Evolutionary conservation across 2,113 vertebrate genomes (phyloP).

Genomic region (Microcebus lehilahytsara): DNA sequence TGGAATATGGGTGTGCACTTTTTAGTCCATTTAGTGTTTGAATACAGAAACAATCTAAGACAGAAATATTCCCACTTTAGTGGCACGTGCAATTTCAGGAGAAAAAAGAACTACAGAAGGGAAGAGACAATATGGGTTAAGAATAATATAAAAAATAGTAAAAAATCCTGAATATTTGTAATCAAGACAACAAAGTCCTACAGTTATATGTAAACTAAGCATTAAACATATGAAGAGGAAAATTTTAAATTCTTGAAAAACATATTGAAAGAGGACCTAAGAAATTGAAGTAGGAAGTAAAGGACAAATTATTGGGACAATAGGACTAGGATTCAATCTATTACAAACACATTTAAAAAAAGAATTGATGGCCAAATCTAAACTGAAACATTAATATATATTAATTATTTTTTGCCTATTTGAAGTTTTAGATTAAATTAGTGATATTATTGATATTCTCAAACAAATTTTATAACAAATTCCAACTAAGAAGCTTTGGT

Average conservation of each 20-base stretch:
- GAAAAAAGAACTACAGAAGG: background rate
- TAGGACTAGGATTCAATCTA: background rate
- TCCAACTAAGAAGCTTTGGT: background rate
- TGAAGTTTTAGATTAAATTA: slow-evolving; percentile 21
- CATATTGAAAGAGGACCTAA: background rate
- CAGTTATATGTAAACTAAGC: background rate
- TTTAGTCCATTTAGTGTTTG: background rate
- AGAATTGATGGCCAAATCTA: background rate
- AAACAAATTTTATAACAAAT: background rate
- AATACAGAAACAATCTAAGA: background rate
- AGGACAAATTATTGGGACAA: background rate
- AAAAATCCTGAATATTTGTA: background rate
- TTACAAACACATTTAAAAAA: background rate
- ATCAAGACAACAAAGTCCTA: background rate
- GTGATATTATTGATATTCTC: background rate
- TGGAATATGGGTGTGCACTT: background rate
- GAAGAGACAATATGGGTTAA: background rate
- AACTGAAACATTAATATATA: background rate
- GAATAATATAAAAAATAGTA: background rate
- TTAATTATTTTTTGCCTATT: background rate
- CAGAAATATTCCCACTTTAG: background rate
- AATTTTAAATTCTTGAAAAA: background rate
- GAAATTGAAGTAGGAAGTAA: background rate
- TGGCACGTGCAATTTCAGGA: background rate
- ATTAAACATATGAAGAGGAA: background rate